Percentiles rank a stretch among this genome's conserved stretches.
Evolutionary conservation across 2,888 invertebrate species (phyloP).

Genomic region (Sympetrum striolatum): DNA sequence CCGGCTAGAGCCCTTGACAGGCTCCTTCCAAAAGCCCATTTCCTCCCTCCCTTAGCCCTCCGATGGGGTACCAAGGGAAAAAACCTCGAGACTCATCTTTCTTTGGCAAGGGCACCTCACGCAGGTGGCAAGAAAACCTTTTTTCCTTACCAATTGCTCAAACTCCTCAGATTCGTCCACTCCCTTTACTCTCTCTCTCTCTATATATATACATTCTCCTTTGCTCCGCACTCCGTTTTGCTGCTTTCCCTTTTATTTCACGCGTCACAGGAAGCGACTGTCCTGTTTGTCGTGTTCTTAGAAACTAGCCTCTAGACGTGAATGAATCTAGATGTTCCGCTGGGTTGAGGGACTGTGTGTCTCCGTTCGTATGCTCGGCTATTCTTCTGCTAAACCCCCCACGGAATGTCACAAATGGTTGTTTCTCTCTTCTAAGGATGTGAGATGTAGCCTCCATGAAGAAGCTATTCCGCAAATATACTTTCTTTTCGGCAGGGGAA

Average conservation of each 20-base stretch:
- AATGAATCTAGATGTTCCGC: neutral
- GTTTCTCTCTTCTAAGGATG: neutral
- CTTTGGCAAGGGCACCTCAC: slow-evolving; percentile 31
- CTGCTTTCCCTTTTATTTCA: neutral
- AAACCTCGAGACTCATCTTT: slow-evolving; percentile 35
- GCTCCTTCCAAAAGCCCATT: slow-evolving; percentile 37
- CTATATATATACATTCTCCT: neutral
- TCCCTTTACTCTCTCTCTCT: neutral
- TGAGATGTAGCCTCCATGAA: too few relatives aligned
- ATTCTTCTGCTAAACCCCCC: neutral
- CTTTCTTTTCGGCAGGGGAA: too few relatives aligned
- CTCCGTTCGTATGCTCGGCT: neutral
- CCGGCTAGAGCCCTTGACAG: slow-evolving; percentile 38
- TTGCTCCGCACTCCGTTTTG: neutral
- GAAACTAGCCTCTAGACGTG: neutral
- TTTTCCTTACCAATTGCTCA: neutral
- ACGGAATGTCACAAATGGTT: neutral
- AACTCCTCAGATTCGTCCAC: neutral
- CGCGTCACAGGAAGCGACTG: neutral
- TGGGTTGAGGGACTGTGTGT: neutral
- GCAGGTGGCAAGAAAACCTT: neutral
- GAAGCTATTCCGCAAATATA: too few relatives aligned
- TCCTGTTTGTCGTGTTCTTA: neutral
- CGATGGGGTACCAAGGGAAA: slow-evolving; percentile 15
- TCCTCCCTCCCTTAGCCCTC: slow-evolving; percentile 1